These are phyloP conservation scores for Sialis fuliginosa DNA, from an alignment of 2,888 invertebrate species.

Conservation along the genomic window DNA sequence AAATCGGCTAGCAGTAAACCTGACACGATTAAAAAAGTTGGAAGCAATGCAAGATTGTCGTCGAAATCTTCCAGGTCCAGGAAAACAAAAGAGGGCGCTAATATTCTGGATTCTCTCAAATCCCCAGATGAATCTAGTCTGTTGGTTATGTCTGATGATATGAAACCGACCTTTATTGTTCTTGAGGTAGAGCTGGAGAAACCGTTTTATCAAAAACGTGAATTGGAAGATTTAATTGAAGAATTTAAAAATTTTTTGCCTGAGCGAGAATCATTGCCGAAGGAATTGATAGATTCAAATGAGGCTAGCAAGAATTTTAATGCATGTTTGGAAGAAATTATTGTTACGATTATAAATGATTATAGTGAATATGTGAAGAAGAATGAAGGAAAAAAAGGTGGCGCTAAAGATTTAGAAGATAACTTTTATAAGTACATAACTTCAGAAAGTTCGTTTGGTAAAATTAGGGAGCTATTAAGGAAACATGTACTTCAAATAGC, in stretches of 20 bases:
- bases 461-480: neutral
- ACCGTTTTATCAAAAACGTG: conserved; percentile 15
- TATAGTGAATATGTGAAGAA: conserved; percentile 10
- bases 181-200: conserved; percentile 21
- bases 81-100: conserved; percentile 4
- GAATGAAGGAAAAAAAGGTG: too few species aligned
- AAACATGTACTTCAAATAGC: conserved; percentile 3
- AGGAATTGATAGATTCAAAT: conserved; percentile 14
- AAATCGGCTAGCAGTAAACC: conserved; percentile 11
- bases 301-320: conserved; percentile 17
- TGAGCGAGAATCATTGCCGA: conserved; percentile 10
- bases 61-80: conserved; percentile 3
- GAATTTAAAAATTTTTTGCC: conserved; percentile 12
- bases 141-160: conserved; percentile 18
- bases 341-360: conserved; percentile 17
- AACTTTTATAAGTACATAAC: neutral
- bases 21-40: neutral
- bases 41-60: neutral
- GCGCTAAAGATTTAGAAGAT: neutral
- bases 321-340: conserved; percentile 16
- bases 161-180: conserved; percentile 20
- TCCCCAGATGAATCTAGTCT: conserved; percentile 16
- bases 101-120: neutral
- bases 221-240: conserved; percentile 18
- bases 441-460: neutral